Evolutionary conservation across 2,888 invertebrate genomes (phyloP).

Genomic region (Agriopis leucophaearia): DNA sequence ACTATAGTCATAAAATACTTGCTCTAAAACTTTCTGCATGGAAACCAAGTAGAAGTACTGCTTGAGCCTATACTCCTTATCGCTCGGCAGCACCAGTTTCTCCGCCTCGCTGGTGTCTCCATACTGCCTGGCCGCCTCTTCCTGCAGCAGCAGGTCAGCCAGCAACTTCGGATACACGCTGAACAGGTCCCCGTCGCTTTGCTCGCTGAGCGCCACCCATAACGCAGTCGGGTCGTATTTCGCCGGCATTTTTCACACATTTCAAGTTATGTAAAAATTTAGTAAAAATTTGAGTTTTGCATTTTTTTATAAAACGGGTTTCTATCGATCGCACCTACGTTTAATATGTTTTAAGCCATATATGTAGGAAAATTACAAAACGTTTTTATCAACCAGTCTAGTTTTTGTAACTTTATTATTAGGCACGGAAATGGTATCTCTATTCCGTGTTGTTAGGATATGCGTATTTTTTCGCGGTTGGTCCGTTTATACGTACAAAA

Average conservation of each 20-base stretch:
- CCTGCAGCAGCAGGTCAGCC: constrained; percentile 86
- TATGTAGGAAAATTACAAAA: background rate
- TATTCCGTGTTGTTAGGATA: no score
- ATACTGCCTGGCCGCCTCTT: constrained; percentile 75
- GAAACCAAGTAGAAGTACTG: constrained; percentile 90
- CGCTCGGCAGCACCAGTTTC: constrained; percentile 89
- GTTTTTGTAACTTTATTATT: constrained; percentile 8
- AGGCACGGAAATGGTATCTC: no score
- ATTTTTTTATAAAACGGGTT: background rate
- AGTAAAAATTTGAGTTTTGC: background rate
- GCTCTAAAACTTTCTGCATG: constrained; percentile 84
- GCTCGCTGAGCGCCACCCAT: constrained; percentile 86
- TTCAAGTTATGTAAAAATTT: constrained; percentile 37
- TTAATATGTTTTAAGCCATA: no score
- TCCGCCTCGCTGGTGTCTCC: constrained; percentile 81
- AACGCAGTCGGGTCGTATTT: constrained; percentile 74
- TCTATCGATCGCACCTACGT: no score
- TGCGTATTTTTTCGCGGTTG: background rate
- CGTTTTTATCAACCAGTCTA: background rate
- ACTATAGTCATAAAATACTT: constrained; percentile 53
- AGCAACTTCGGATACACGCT: constrained; percentile 89
- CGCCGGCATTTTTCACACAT: constrained; percentile 65
- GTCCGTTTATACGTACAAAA: constrained; percentile 19
- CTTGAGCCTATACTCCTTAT: constrained; percentile 88
- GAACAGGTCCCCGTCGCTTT: constrained; percentile 87